Evolutionary conservation across 1,140 invertebrate genomes (phyloP), one percentile per base, ranked within the genome.

Genomic region (Papilio machaon): DNA sequence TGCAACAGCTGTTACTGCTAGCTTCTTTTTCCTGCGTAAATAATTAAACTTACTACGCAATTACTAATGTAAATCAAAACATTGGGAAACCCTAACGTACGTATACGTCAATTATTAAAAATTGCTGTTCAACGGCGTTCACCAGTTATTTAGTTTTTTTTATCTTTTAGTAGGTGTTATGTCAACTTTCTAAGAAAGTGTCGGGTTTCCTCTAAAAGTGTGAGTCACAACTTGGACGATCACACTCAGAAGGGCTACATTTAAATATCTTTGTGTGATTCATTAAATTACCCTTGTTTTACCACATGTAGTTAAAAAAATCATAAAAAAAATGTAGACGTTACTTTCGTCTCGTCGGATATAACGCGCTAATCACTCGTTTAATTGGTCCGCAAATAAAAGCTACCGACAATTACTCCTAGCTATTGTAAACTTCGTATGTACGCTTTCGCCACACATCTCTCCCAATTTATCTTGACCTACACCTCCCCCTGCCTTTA

Each of bases 311-410:
- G 38, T 43, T 43, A 43, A 43, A 43, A 43, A 43, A 43, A 43
- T 58, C 17, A 54, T 23, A 38, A 67, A 52, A 52, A 54, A 73
- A 49, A 38, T 81, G 67, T 64, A 84, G 74, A 64, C 54, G 74
- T 81, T 81, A 80, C 81, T 80, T 80, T 35, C 76, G 76, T 78
- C 78, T 73, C 80, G 80, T 80, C 35, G 81, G 75, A 74, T 84
- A 75, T 78, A 84, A 81, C 78, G 75, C 82, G 81, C 83, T 85
- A 87, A 87, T 85, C 54, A 49, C 81, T 80, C 81, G 80, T 80
- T 82, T 87, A 87, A 87, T 87, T 87, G 85, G 83, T 81, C 58
- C 77, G 70, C 82, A 84, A 86, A 83, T 83, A 82, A 84, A 82
- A 75, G 83, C 81, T 82, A 52, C 54, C 67, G 77, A 78, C 82